phyloP scores from a whole-genome alignment of 2,113 vertebrate species.

The Emydocephalus ijimae region DNA sequence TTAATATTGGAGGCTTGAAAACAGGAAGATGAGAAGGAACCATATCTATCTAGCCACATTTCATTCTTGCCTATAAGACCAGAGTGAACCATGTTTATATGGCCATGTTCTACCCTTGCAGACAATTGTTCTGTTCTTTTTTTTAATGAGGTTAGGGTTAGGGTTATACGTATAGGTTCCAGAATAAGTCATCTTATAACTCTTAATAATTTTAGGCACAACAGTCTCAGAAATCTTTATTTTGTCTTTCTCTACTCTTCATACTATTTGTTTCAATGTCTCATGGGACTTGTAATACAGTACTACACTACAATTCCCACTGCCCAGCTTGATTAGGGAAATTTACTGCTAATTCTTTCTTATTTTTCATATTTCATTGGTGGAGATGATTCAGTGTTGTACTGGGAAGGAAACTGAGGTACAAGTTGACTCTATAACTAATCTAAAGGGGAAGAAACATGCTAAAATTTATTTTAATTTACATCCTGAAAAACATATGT shows the following conservation, averaged over 20 bases:
- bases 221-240: background rate
- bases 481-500: slow-evolving; percentile 60
- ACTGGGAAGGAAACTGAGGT: slow-evolving; percentile 30
- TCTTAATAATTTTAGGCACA: background rate
- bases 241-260: background rate
- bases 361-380: slow-evolving; percentile 20
- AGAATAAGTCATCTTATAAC: background rate
- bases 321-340: background rate
- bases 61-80: background rate
- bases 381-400: slow-evolving; percentile 35
- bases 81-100: background rate
- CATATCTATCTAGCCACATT: background rate
- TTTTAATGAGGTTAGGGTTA: background rate
- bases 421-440: slow-evolving; percentile 51
- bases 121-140: background rate
- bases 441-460: slow-evolving; percentile 45
- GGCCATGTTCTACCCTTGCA: background rate
- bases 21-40: background rate
- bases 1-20: background rate
- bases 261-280: background rate
- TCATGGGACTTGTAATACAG: background rate
- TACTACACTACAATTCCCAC: background rate
- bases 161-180: background rate
- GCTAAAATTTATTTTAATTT: slow-evolving; percentile 61
- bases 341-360: background rate